A percentile compares a stretch with the other conserved stretches of the same genome.
Conservation (phyloP, 2,113 vertebrate genomes). For the Gorsachius goisagi region DNA sequence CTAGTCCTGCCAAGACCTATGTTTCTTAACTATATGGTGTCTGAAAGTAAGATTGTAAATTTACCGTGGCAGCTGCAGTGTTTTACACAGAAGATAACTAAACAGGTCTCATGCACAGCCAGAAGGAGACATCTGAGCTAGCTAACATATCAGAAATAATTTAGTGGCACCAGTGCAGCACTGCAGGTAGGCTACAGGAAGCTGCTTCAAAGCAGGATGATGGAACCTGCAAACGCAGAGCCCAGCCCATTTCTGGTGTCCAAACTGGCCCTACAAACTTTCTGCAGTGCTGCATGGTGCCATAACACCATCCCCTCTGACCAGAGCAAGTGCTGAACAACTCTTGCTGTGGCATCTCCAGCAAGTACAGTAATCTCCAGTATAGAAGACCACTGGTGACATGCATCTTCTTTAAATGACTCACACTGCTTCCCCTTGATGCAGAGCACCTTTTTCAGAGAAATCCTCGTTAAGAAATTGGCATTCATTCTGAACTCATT, state of each 20-base stretch:
- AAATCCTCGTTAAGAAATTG: background rate
- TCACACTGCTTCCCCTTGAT: background rate
- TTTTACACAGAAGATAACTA: background rate
- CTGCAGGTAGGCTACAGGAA: background rate
- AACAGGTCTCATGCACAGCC: background rate
- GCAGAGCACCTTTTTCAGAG: background rate
- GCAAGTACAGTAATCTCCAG: background rate
- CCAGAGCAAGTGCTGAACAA: background rate
- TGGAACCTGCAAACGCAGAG: background rate
- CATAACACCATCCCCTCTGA: background rate
- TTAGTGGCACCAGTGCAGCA: too few species aligned
- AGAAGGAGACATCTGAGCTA: background rate
- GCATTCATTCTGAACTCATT: background rate
- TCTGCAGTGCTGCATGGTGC: rapidly evolving
- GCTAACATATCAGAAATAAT: rapidly evolving
- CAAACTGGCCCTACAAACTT: too few species aligned
- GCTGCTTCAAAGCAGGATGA: background rate
- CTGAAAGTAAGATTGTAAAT: background rate
- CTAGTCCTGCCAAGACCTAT: background rate
- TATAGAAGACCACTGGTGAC: rapidly evolving
- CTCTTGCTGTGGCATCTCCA: background rate
- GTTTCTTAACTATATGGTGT: background rate
- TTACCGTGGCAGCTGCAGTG: background rate
- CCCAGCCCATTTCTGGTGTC: background rate
- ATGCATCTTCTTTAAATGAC: background rate